phyloP scores from a whole-genome alignment of 2,888 invertebrate species.

The Orthosia gracilis region DNA sequence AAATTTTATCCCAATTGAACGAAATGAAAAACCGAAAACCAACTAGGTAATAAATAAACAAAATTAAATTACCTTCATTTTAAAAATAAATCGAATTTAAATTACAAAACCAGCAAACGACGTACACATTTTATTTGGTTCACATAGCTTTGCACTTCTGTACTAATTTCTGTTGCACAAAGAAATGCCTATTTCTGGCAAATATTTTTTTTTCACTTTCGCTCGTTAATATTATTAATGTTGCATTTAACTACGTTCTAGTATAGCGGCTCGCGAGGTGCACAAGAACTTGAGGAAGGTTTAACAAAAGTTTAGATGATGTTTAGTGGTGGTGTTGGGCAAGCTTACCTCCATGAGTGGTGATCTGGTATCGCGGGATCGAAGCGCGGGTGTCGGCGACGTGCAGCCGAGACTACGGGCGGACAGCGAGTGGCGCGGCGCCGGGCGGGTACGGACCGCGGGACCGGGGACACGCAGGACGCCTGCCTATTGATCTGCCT shows the following conservation, averaged over 20 bases:
- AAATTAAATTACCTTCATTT: neutral
- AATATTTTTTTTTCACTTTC: conserved; percentile 40
- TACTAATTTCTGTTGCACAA: conserved; percentile 50
- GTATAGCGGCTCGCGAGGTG: conserved; percentile 21
- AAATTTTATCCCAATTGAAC: neutral
- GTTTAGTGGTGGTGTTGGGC: conserved; percentile 12
- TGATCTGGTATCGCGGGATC: conserved; percentile 42
- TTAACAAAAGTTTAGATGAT: neutral
- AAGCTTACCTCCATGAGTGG: conserved; percentile 76
- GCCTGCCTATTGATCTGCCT: conserved; percentile 85
- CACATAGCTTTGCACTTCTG: conserved; percentile 37
- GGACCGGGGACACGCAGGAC: conserved; percentile 75
- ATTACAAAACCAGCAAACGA: conserved; percentile 12
- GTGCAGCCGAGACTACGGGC: conserved; percentile 53
- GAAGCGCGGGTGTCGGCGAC: conserved; percentile 40
- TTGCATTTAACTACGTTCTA: conserved; percentile 7
- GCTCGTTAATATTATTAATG: conserved; percentile 37
- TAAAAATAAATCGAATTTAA: conserved; percentile 2
- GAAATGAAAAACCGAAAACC: neutral
- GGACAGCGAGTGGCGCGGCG: conserved; percentile 68
- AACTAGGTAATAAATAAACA: neutral
- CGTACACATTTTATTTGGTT: conserved; percentile 8
- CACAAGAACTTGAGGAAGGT: conserved; percentile 20
- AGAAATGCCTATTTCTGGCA: conserved; percentile 38
- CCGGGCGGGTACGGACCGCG: conserved; percentile 57